A percentile compares a stretch with the other conserved stretches of the same genome.
Conservation (phyloP, 2,797 vertebrate genomes). For the Hafferia zeledoni region DNA sequence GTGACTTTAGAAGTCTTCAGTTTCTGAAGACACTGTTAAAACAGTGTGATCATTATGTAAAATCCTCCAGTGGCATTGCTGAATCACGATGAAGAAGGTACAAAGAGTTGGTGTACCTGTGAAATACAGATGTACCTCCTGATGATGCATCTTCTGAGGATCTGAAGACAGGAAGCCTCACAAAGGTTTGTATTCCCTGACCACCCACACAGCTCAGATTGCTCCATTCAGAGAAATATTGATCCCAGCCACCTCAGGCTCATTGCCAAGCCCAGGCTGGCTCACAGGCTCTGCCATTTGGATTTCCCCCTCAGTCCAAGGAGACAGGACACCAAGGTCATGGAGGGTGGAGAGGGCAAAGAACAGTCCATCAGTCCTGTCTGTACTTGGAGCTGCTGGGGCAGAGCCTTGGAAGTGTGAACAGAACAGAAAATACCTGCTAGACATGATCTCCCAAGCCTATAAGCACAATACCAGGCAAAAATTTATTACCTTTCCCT, state of each 20-base stretch:
- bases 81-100: not conserved
- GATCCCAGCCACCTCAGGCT: not conserved
- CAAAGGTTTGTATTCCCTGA: not conserved
- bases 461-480: not conserved
- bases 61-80: not conserved
- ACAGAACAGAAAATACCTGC: not conserved
- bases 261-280: not conserved
- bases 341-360: not conserved
- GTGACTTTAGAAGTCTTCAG: not conserved
- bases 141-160: not conserved
- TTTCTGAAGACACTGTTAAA: not conserved
- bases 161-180: not conserved
- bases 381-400: not conserved
- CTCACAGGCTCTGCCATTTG: not conserved
- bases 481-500: not conserved
- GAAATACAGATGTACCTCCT: not conserved
- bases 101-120: not conserved
- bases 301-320: not conserved
- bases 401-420: not conserved
- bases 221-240: not conserved
- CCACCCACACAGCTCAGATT: not conserved
- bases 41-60: not conserved
- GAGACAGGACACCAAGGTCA: rapidly evolving
- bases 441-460: not conserved
- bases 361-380: not conserved